A percentile compares a stretch with the other conserved stretches of the same genome.
phyloP scores from a whole-genome alignment of 2,888 invertebrate genomes.

The Cerceris rybyensis region DNA sequence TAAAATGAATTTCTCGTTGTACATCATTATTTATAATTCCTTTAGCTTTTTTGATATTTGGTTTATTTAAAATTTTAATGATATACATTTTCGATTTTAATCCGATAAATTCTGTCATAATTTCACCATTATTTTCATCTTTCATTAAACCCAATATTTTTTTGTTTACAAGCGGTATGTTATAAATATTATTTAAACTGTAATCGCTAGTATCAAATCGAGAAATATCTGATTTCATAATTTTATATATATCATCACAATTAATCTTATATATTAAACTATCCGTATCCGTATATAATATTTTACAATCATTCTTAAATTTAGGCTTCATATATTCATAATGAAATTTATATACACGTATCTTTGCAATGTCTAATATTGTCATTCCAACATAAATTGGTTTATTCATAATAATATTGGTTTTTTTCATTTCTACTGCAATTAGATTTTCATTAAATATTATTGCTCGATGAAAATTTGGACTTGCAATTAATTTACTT shows the following conservation, averaged over 20 bases:
- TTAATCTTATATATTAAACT: conserved; percentile 48
- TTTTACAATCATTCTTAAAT: conserved; percentile 45
- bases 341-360: conserved; percentile 73
- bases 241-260: conserved; percentile 33
- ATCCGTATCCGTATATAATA: conserved; percentile 62
- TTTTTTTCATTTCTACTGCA: conserved; percentile 29
- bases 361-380: conserved; percentile 70
- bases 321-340: conserved; percentile 58
- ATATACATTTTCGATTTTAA: conserved; percentile 68
- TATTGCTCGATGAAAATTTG: conserved; percentile 73
- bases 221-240: conserved; percentile 40
- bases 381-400: conserved; percentile 70
- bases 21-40: no score
- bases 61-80: no score
- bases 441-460: conserved; percentile 72
- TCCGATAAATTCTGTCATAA: conserved; percentile 72
- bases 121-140: conserved; percentile 68
- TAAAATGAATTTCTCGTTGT: no score
- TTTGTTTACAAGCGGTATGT: conserved; percentile 42
- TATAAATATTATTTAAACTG: conserved; percentile 34
- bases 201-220: conserved; percentile 57
- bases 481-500: conserved; percentile 58
- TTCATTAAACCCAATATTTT: conserved; percentile 72
- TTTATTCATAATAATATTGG: conserved; percentile 66
- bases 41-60: no score